Conservation (phyloP, 1,140 invertebrate genomes). For the Oryzaephilus surinamensis region DNA sequence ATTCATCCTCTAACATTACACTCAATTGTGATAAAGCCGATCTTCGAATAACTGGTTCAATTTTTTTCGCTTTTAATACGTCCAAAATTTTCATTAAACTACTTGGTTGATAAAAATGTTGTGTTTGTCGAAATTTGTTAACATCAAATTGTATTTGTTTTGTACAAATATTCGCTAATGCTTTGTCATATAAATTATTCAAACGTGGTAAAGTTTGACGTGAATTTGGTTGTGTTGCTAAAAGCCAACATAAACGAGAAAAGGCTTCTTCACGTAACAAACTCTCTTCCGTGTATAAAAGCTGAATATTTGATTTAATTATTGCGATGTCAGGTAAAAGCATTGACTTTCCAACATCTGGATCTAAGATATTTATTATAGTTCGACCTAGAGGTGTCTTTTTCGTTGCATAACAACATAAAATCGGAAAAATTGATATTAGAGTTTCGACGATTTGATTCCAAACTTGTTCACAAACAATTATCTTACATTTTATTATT, state of each 20-base stretch:
- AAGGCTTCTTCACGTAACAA: slow-evolving; percentile 39
- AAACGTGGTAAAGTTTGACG: slow-evolving; percentile 37
- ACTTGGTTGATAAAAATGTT: slow-evolving; percentile 35
- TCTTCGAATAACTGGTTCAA: slow-evolving; percentile 45
- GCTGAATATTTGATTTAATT: slow-evolving; percentile 6
- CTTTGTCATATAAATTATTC: slow-evolving; percentile 38
- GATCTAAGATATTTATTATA: slow-evolving; percentile 49
- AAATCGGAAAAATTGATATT: slow-evolving; percentile 43
- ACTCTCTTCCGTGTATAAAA: slow-evolving; percentile 3
- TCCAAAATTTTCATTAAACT: slow-evolving; percentile 38
- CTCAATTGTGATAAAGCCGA: slow-evolving; percentile 48
- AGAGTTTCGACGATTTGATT: slow-evolving; percentile 43
- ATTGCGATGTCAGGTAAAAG: slow-evolving; percentile 27
- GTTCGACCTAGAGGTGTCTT: slow-evolving; percentile 41
- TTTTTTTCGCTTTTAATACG: slow-evolving; percentile 31
- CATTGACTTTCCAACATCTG: slow-evolving; percentile 33
- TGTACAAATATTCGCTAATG: slow-evolving; percentile 36
- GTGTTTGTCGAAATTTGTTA: slow-evolving; percentile 21
- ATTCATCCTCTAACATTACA: slow-evolving; percentile 45
- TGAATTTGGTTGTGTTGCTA: slow-evolving; percentile 36
- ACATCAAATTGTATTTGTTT: slow-evolving; percentile 30
- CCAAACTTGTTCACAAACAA: slow-evolving; percentile 49
- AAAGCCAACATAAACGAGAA: slow-evolving; percentile 41
- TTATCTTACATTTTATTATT: slow-evolving; percentile 47
- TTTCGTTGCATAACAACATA: slow-evolving; percentile 38